A percentile compares a stretch with the other conserved stretches of the same genome.
phyloP scores from a whole-genome alignment of 2,113 vertebrate species.

The Gnathochromis pfefferi region DNA sequence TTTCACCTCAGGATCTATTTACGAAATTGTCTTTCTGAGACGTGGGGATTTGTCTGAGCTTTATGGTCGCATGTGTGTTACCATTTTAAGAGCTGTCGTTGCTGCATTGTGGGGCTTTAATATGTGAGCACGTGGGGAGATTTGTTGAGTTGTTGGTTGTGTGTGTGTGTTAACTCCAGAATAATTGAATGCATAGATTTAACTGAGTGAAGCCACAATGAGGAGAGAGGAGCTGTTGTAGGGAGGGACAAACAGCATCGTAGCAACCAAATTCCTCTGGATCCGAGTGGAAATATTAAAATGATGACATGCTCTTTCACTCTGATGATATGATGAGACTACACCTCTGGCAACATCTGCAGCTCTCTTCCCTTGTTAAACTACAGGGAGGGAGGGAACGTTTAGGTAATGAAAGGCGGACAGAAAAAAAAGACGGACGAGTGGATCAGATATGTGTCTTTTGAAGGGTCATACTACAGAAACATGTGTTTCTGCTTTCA shows the following conservation, averaged over 20 bases:
- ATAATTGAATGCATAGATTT: slow-evolving; percentile 26
- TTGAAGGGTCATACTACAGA: background rate
- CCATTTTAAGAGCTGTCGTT: background rate
- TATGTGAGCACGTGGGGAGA: slow-evolving; percentile 16
- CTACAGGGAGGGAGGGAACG: background rate
- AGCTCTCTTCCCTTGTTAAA: background rate
- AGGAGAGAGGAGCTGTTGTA: background rate
- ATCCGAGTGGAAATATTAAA: background rate
- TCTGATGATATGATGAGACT: background rate
- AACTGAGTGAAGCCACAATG: background rate
- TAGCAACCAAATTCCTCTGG: background rate
- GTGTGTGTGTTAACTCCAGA: slow-evolving; percentile 14
- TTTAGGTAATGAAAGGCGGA: background rate
- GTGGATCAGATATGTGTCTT: background rate
- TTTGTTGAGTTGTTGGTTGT: background rate
- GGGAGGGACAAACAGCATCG: background rate
- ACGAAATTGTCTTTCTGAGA: background rate
- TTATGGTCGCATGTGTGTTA: background rate
- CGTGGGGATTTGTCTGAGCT: slow-evolving; percentile 13
- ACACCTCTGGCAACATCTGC: slow-evolving; percentile 5
- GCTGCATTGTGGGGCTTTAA: slow-evolving; percentile 23
- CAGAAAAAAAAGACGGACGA: background rate
- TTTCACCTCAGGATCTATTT: background rate
- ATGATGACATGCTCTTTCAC: background rate
- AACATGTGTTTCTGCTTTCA: background rate